Percentiles rank a stretch among this genome's conserved stretches.
These are phyloP conservation scores for Catostomus latipinnis DNA, from an alignment of 2,797 vertebrate species.

Conservation along the genomic window DNA sequence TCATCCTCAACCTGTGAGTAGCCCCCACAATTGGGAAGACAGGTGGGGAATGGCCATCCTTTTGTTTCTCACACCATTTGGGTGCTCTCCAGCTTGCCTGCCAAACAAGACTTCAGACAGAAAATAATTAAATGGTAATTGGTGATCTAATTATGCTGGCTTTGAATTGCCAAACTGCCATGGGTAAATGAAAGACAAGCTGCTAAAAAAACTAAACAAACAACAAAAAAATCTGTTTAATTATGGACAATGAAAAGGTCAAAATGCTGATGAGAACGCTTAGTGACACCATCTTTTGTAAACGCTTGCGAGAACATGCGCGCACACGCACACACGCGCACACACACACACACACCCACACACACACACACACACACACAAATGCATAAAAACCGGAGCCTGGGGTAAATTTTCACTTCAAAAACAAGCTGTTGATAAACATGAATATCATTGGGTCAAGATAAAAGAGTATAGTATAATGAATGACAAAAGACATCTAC, in stretches of 20 bases:
- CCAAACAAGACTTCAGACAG: constrained; percentile 84
- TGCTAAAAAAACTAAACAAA: constrained; percentile 64
- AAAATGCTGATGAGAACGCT: constrained; percentile 83
- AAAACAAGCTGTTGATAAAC: constrained; percentile 30
- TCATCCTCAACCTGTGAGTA: constrained; percentile 74
- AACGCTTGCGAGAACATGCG: constrained; percentile 16
- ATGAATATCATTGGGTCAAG: constrained; percentile 26
- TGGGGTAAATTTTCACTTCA: constrained; percentile 12
- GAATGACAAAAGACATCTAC: no score
- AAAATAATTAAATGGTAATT: constrained; percentile 88
- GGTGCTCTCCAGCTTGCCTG: constrained; percentile 77
- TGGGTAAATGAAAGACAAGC: constrained; percentile 67
- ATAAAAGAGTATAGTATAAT: neutral
- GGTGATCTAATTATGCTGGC: constrained; percentile 86
- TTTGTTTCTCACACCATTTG: constrained; percentile 80
- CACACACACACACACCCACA: no score
- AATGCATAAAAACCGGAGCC: neutral
- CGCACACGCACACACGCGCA: neutral
- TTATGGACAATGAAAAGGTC: constrained; percentile 83
- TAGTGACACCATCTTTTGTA: constrained; percentile 72
- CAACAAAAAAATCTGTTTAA: constrained; percentile 78
- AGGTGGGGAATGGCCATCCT: constrained; percentile 77
- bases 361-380: constrained; percentile 12
- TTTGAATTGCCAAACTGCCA: constrained; percentile 80
- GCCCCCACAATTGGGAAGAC: constrained; percentile 77